phyloP scores from a whole-genome alignment of 2,888 invertebrate species.

The Sinohyriopsis cumingii region DNA sequence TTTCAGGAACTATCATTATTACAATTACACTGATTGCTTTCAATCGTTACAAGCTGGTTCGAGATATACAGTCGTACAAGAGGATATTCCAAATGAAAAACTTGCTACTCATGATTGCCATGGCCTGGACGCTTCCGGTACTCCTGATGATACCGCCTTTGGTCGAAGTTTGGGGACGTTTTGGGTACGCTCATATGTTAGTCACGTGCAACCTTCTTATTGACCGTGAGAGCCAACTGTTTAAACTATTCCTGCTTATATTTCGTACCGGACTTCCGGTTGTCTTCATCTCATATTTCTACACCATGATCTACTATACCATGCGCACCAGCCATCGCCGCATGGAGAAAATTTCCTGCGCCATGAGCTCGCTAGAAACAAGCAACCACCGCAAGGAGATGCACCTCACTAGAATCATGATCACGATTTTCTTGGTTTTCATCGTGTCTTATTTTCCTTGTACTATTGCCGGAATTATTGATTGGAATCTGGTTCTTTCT shows the following conservation, averaged over 20 bases:
- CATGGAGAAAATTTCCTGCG: slow-evolving; percentile 4
- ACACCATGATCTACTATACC: slow-evolving; percentile 79
- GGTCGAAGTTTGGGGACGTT: slow-evolving; percentile 83
- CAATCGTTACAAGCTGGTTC: slow-evolving; percentile 50
- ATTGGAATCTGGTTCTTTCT: slow-evolving; percentile 80
- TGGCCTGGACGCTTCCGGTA: slow-evolving; percentile 85
- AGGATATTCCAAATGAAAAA: slow-evolving; percentile 84
- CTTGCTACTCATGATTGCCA: slow-evolving; percentile 85
- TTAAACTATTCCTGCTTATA: slow-evolving; percentile 77
- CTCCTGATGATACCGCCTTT: slow-evolving; percentile 84
- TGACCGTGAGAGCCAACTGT: slow-evolving; percentile 75
- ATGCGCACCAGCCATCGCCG: slow-evolving; percentile 37
- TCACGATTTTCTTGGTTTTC: slow-evolving; percentile 90
- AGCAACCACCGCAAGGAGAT: slow-evolving; percentile 33
- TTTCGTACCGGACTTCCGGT: slow-evolving; percentile 90
- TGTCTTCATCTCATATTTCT: slow-evolving; percentile 86
- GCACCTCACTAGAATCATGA: slow-evolving; percentile 85
- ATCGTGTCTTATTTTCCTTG: slow-evolving; percentile 89
- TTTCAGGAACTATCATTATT: slow-evolving; percentile 51
- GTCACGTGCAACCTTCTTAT: slow-evolving; percentile 82
- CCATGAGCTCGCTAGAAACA: slow-evolving; percentile 8
- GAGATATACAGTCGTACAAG: slow-evolving; percentile 75
- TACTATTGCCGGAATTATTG: slow-evolving; percentile 90
- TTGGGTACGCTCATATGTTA: slow-evolving; percentile 83
- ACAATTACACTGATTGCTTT: slow-evolving; percentile 52